A percentile compares a stretch with the other conserved stretches of the same genome.
Conservation (phyloP, 2,888 invertebrate species). For the Lordiphosa andalusiaca region DNA sequence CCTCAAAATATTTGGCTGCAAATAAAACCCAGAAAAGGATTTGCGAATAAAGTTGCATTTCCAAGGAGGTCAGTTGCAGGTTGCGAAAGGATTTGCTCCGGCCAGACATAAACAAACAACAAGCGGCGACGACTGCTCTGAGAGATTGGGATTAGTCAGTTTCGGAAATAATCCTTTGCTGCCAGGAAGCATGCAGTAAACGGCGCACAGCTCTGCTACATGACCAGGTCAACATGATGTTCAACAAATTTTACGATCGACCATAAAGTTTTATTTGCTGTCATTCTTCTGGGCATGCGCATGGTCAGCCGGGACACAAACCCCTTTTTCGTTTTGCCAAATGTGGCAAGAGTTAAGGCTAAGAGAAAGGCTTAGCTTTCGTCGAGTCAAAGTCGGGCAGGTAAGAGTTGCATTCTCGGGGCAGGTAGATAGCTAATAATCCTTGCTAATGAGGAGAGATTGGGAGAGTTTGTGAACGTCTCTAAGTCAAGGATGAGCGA, state of each 20-base stretch:
- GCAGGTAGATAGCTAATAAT: constrained; percentile 64
- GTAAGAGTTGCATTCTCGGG: constrained; percentile 31
- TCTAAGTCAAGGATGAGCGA: constrained; percentile 77
- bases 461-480: constrained; percentile 48
- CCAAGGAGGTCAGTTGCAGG: constrained; percentile 43
- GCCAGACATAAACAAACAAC: constrained; percentile 35
- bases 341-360: constrained; percentile 58
- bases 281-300: constrained; percentile 69
- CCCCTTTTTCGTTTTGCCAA: constrained; percentile 49
- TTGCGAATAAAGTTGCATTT: constrained; percentile 31
- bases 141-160: constrained; percentile 34
- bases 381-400: constrained; percentile 50
- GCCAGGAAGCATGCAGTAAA: constrained; percentile 67
- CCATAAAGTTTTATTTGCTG: constrained; percentile 65
- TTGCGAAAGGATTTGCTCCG: constrained; percentile 62
- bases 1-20: constrained; percentile 69
- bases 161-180: constrained; percentile 76
- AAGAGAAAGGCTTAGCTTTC: constrained; percentile 68
- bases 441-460: constrained; percentile 67
- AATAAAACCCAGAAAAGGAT: constrained; percentile 26
- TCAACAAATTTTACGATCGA: constrained; percentile 47
- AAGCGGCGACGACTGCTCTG: constrained; percentile 19
- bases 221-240: constrained; percentile 32
- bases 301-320: constrained; percentile 50
- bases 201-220: constrained; percentile 29